A percentile compares a stretch with the other conserved stretches of the same genome.
phyloP scores from a whole-genome alignment of 2,888 invertebrate species.

The Drosophila stalkeri region DNA sequence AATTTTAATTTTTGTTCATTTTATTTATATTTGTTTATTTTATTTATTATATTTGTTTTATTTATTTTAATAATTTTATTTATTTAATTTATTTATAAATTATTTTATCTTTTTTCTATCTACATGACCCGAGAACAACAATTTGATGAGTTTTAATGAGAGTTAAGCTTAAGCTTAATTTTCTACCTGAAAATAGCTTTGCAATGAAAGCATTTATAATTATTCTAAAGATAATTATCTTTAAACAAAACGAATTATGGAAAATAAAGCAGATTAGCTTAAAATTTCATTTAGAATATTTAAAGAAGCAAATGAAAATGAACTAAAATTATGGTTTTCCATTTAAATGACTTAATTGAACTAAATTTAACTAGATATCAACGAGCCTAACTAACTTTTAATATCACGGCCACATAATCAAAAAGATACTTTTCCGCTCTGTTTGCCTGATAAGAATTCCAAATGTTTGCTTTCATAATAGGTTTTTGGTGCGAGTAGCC shows the following conservation, averaged over 20 bases:
- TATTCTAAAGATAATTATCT: too few relatives aligned
- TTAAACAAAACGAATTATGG: not conserved
- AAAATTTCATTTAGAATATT: not conserved
- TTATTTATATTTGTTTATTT: too few relatives aligned
- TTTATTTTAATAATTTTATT: too few relatives aligned
- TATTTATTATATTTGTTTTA: too few relatives aligned
- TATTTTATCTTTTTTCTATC: too few relatives aligned
- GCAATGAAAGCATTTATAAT: too few relatives aligned
- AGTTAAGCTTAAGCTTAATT: not conserved
- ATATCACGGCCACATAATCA: not conserved
- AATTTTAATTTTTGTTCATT: too few relatives aligned
- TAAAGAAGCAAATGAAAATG: not conserved
- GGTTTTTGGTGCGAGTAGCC: too few relatives aligned
- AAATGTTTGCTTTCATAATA: slow-evolving; percentile 1
- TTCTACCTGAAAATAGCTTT: too few relatives aligned
- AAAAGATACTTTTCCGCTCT: not conserved
- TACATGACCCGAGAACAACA: too few relatives aligned
- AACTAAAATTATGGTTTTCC: not conserved
- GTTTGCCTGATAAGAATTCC: not conserved
- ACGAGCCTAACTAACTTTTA: not conserved
- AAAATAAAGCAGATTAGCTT: not conserved
- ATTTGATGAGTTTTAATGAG: not conserved
- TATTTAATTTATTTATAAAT: too few relatives aligned
- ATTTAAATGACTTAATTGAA: not conserved
- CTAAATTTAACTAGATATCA: not conserved